phyloP scores from a whole-genome alignment of 1,140 invertebrate genomes.

The Drosophila nigrodunni region DNA sequence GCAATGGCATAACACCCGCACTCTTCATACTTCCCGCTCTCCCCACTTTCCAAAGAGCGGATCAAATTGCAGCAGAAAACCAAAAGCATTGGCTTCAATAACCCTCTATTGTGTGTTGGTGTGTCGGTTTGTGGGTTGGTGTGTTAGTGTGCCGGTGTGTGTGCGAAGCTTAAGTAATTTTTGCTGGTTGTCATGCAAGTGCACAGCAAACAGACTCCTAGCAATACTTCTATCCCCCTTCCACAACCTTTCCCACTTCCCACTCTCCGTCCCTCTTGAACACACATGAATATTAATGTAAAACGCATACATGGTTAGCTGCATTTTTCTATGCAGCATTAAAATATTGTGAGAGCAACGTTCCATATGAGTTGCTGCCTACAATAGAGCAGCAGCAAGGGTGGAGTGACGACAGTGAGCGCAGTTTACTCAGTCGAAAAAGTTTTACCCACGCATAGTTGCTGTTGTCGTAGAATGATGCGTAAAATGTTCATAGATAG shows the following conservation, averaged over 20 bases:
- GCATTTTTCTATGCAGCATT: conserved; percentile 77
- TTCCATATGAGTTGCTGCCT: conserved; percentile 78
- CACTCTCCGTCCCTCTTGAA: conserved; percentile 9
- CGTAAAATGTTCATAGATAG: conserved; percentile 71
- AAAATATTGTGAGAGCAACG: conserved; percentile 79
- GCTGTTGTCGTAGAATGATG: conserved; percentile 62
- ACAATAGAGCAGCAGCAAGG: conserved; percentile 52
- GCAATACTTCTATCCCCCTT: not conserved
- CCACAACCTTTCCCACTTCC: not conserved
- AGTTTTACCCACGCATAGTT: conserved; percentile 70
- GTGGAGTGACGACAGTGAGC: not conserved
- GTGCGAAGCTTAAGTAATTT: conserved; percentile 71
- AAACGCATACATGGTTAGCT: conserved; percentile 81
- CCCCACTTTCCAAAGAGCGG: not conserved
- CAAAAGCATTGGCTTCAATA: conserved; percentile 55
- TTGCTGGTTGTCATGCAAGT: conserved; percentile 75
- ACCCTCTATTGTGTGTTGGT: conserved; percentile 27
- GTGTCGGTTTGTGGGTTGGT: conserved; percentile 7
- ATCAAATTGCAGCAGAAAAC: not conserved
- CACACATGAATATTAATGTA: conserved; percentile 79
- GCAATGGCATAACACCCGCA: not conserved
- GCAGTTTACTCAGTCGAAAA: conserved; percentile 51
- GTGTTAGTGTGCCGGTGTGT: conserved; percentile 6
- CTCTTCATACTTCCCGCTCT: too few species aligned
- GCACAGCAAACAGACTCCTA: conserved; percentile 67